Base-by-base conservation (phyloP, 2,888 invertebrate genomes). In the Hymenopus coronatus region DNA sequence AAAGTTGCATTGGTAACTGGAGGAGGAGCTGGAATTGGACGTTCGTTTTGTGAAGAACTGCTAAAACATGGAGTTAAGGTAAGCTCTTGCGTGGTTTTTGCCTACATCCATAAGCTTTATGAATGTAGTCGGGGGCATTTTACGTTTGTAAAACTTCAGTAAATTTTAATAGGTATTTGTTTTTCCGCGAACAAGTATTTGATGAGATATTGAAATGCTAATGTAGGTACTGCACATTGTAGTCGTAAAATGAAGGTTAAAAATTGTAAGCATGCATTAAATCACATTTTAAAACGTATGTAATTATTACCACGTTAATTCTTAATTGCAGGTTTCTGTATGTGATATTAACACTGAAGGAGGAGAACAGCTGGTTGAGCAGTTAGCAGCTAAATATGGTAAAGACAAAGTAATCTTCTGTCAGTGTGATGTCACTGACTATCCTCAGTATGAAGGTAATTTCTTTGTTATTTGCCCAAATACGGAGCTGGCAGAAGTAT, bases 391-490 rank as follows among this genome's bases (percentile, higher is more conserved):
- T 82, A 95, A 96, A 92, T 96, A 95, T 92, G 96, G 96, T 84
- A 95, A 96, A 91, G 96, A 96, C 92, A 95, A 95, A 90, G 96
- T 96, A 15, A 93, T 96, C 90, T 97, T 96, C 92, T 96, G 96
- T 91, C 95, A 95, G 88, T 96, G 96, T 92, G 97, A 97, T 92
- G 97, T 97, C 90, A 97, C 97, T 0, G 97, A 97, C 93, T 97
- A 96, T 93, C 95, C 96, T 81, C 96, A 96, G 92, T 96, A 96
- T 92, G 96, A 97, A 94, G 96, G 96, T 96, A 93, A 92, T 91
- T 27, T 85, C 15, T 7, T 30, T 20, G 6, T 28, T 33, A 40
- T 1, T 12, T 70, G 8, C 54, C 20, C 54, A 70, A 54, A 20
- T 14, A 54, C 12, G 4, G 2, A 54, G 83, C 4, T 83, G 83